Evolutionary conservation across 92 coral and sea anemone genomes (phyloP).

Genomic region (Zoanthus sociatus): DNA sequence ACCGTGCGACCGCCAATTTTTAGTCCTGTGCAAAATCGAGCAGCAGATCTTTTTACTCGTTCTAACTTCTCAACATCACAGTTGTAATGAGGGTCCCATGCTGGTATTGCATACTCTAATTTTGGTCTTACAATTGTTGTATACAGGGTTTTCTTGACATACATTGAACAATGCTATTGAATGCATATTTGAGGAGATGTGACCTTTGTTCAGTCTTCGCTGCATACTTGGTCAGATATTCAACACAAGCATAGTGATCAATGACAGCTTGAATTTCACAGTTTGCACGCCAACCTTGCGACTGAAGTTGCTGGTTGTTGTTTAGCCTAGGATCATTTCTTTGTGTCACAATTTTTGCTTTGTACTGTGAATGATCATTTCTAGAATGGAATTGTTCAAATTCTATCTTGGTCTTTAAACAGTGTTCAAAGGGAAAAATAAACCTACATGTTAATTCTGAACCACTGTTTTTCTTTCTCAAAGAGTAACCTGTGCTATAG

Average conservation of each 20-base stretch:
- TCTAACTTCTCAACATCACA: too few relatives aligned
- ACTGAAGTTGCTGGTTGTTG: constrained; percentile 58
- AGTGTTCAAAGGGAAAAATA: constrained; percentile 68
- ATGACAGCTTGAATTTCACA: constrained; percentile 10
- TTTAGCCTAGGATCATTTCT: constrained; percentile 58
- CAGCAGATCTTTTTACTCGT: too few relatives aligned
- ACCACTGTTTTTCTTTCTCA: constrained; percentile 37
- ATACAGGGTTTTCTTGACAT: too few relatives aligned
- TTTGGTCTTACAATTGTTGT: too few relatives aligned
- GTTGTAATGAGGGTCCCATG: too few relatives aligned
- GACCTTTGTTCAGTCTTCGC: constrained; percentile 29
- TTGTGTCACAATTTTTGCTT: constrained; percentile 68
- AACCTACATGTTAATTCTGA: constrained; percentile 63
- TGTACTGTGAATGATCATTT: constrained; percentile 56
- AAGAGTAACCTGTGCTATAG: constrained; percentile 65
- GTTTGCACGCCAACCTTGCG: constrained; percentile 62
- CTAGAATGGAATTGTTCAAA: constrained; percentile 67
- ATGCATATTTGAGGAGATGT: constrained; percentile 8
- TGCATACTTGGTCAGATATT: too few relatives aligned
- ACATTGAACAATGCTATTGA: constrained; percentile 26
- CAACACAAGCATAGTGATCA: too few relatives aligned
- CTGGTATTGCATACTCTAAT: too few relatives aligned
- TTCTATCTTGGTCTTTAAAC: constrained; percentile 59
- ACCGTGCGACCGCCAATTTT: not conserved
- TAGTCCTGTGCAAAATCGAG: too few relatives aligned